Evolutionary conservation across 2,888 invertebrate species (phyloP), one percentile per base, ranked within the genome.

Genomic region (Eumacrocentrus americanus): DNA sequence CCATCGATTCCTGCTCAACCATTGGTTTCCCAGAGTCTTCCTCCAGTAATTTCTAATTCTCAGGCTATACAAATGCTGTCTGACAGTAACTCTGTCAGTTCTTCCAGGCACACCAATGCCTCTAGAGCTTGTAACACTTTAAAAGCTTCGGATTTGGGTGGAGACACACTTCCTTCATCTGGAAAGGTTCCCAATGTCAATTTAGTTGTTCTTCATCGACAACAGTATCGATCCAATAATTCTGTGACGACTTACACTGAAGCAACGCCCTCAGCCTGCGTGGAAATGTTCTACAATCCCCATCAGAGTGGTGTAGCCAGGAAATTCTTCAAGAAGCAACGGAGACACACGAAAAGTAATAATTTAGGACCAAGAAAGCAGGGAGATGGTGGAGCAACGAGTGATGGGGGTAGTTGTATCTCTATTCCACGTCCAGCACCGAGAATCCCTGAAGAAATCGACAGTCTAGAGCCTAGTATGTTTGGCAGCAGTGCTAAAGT

Each of bases 221-320:
- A 89, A 65, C 90, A 91, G 70, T 91, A 90, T 71, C 83, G 90
- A 52, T 87, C 87, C 0, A 88, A 88, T 68, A 88, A 88, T 70
- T 87, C 87, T 0, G 85, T 86, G 75, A 87, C 88, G 70, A 88
- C 89, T 0, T 86, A 84, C 60, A 86, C 87, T 0, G 87, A 87
- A 25, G 83, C 82, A 1, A 80, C 80, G 0, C 81, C 82, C 0
- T 65, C 70, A 0, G 82, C 79, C 57, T 88, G 88, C 0, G 90
- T 91, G 0, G 91, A 92, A 64, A 85, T 91, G 74, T 96, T 95
- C 80, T 95, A 95, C 77, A 95, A 96, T 80, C 94, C 95, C 0
- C 91, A 93, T 78, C 96, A 96, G 81, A 95, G 94, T 80, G 94
- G 93, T 35, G 94, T 94, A 0, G 96, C 96, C 0, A 87, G 93